Base-by-base conservation (phyloP, 2,888 invertebrate species). In the Drosophila robusta region DNA sequence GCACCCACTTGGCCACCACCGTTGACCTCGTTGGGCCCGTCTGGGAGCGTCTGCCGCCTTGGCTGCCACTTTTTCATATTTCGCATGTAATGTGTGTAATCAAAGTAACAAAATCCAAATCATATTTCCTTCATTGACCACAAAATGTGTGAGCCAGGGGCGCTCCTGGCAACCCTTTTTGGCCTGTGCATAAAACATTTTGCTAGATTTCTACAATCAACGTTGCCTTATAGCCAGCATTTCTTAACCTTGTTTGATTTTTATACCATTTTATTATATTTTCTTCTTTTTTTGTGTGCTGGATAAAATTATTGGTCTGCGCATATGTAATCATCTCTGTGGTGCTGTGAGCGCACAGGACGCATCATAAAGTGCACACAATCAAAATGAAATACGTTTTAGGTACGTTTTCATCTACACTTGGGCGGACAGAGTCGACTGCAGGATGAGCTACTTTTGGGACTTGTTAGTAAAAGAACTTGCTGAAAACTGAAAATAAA, bases 121-220 rank as follows among this genome's bases (percentile, higher is more conserved):
- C 90, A 90, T 90, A 90, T 90, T 90, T 90, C 90, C 90, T 90
- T 84, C 90, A 89, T 83, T 90, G 90, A 90, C 90, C 90, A 87
- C 90, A 90, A 88, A 80, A 75, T 78, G 70, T 73, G 70, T 58
- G 75, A 55, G 65, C 47, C 16, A 24, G 55, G 11, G 34, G 54
- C 39, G 41, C 41, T 51, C 42, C 47, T 12, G 70, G 51, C 76
- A 84, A 84, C 82, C 82, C 75, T 83, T 83, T 83, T 61, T 54
- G 3, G 65, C 62, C 50, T 72, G 78, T 75, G 81, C 83, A 81
- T 83, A 80, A 86, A 86, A 77, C 82, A 79, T 87, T 87, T 86
- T 84, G 66, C 77, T 85, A 76, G 74, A 84, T 76, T 77, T 73
- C 66, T 70, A 81, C 84, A 72, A 83, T 85, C 82, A 82, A 82